Conservation (phyloP, 2,797 vertebrate genomes). For the Diglossa cyanea region DNA sequence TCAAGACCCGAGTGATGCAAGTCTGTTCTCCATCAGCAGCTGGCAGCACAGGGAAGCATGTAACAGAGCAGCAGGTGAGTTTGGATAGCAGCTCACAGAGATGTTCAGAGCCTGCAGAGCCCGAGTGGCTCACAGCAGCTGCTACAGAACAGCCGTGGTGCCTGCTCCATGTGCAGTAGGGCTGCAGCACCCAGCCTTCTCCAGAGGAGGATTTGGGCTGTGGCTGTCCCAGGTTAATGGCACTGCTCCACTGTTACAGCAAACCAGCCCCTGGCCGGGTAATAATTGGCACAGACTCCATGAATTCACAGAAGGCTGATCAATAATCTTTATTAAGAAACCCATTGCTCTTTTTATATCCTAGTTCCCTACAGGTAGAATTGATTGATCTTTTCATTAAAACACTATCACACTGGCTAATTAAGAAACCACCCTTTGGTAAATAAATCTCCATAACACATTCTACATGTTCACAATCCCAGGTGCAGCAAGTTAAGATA, state of each 20-base stretch:
- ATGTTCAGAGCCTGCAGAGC: accelerated
- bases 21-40: slow-evolving; percentile 22
- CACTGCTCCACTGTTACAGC: background rate
- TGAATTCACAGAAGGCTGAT: background rate
- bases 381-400: background rate
- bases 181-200: background rate
- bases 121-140: accelerated
- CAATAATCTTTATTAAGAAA: background rate
- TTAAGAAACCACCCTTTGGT: background rate
- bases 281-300: background rate
- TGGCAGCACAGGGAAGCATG: background rate
- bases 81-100: accelerated
- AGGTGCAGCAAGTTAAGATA: background rate
- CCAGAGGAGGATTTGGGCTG: accelerated
- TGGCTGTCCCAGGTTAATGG: background rate
- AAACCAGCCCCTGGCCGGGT: background rate
- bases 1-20: slow-evolving; percentile 70
- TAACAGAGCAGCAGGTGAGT: slow-evolving; percentile 75
- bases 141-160: accelerated
- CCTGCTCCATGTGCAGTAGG: accelerated
- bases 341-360: background rate
- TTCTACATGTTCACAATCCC: background rate
- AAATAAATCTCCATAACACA: background rate
- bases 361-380: background rate
- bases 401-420: background rate